These are phyloP conservation scores for Oligia latruncula DNA, from an alignment of 2,888 invertebrate species.

Conservation along the genomic window DNA sequence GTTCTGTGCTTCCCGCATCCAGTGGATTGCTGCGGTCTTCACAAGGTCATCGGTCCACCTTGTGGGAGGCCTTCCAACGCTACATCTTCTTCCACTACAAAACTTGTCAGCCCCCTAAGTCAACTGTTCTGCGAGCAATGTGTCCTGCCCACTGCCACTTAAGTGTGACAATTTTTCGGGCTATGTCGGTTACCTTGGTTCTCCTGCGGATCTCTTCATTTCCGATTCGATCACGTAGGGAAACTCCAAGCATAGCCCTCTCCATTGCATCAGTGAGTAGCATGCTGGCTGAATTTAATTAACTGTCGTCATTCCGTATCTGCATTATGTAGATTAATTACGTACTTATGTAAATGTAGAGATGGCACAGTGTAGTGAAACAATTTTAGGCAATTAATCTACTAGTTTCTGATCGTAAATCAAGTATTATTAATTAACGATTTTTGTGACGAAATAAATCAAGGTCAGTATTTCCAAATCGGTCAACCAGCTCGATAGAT, in stretches of 20 bases:
- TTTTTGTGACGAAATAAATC: background rate
- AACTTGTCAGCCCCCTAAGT: background rate
- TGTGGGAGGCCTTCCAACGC: background rate
- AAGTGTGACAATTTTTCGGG: background rate
- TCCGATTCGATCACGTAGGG: background rate
- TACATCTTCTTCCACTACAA: background rate
- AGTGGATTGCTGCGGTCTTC: background rate
- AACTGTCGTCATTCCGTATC: background rate
- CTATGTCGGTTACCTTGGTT: background rate
- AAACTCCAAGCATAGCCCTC: background rate
- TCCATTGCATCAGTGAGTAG: background rate
- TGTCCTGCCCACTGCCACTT: background rate
- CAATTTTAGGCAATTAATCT: constrained; percentile 16
- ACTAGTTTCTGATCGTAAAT: constrained; percentile 24
- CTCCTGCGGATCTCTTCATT: background rate
- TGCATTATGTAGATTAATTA: constrained; percentile 4
- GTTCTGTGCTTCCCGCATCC: background rate
- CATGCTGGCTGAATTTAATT: background rate
- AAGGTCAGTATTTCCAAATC: background rate
- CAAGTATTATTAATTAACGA: constrained; percentile 4
- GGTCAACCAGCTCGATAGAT: background rate
- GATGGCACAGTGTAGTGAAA: background rate
- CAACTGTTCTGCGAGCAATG: background rate
- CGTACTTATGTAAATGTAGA: constrained; percentile 3
- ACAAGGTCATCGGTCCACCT: background rate